These are phyloP conservation scores for Drosophila quadrilineata DNA, from an alignment of 1,140 invertebrate species.

Conservation along the genomic window DNA sequence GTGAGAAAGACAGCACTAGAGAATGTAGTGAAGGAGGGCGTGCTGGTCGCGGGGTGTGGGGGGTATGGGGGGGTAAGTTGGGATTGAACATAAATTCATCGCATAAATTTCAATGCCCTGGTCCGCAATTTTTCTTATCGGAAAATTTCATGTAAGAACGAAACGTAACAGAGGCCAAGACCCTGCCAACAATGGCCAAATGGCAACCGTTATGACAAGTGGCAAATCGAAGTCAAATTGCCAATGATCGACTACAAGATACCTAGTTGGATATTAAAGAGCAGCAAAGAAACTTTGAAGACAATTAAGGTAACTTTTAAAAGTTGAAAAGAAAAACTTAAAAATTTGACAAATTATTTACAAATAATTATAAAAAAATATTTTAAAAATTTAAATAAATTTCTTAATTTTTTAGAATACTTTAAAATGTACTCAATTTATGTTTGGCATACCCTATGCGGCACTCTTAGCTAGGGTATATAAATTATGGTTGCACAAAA, in stretches of 20 bases:
- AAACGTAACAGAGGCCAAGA: conserved; percentile 25
- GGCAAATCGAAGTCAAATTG: neutral
- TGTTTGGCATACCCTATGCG: neutral
- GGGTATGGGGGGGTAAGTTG: neutral
- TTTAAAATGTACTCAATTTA: too few relatives aligned
- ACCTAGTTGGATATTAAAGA: neutral
- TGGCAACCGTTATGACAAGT: conserved; percentile 60
- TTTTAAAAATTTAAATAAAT: too few relatives aligned
- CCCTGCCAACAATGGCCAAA: conserved; percentile 26
- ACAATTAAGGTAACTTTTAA: too few relatives aligned
- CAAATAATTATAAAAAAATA: too few relatives aligned
- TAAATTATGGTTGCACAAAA: conserved; percentile 54
- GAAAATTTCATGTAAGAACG: conserved; percentile 50
- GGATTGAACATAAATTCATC: conserved; percentile 54
- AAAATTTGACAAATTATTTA: too few relatives aligned
- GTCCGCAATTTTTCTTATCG: conserved; percentile 67
- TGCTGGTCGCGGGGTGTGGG: neutral
- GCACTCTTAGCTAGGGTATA: conserved; percentile 1
- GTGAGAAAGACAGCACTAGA: too few relatives aligned
- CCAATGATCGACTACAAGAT: neutral
- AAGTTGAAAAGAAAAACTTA: too few relatives aligned
- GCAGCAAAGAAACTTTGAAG: too few relatives aligned
- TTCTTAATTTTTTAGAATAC: too few relatives aligned
- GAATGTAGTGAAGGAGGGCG: too few relatives aligned
- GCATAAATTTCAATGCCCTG: conserved; percentile 67